Evolutionary conservation across 2,888 invertebrate species (phyloP).

Genomic region (Lottia scabra): DNA sequence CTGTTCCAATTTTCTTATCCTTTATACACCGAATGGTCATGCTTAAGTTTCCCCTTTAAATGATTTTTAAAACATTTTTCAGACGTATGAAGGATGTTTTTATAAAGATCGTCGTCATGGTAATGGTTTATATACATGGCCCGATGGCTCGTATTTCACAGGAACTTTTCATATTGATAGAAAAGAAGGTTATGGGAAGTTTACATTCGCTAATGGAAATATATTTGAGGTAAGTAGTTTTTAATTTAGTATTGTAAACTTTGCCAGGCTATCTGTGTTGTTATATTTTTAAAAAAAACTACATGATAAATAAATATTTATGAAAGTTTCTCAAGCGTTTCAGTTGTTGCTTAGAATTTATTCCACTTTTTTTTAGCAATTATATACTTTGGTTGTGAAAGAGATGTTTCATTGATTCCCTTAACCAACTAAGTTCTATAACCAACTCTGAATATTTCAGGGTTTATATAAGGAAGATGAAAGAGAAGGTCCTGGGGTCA

Average conservation of each 20-base stretch:
- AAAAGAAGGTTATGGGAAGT: conserved; percentile 67
- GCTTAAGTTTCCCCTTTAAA: no score
- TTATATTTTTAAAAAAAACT: no score
- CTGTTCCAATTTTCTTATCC: no score
- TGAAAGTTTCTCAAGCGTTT: no score
- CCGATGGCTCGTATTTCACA: conserved; percentile 59
- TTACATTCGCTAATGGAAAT: conserved; percentile 59
- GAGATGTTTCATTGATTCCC: no score
- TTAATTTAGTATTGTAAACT: neutral
- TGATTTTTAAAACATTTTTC: conserved; percentile 11
- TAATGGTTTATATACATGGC: conserved; percentile 63
- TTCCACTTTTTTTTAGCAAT: no score
- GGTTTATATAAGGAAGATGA: conserved; percentile 67
- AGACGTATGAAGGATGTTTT: conserved; percentile 64
- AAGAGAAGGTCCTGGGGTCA: conserved; percentile 65
- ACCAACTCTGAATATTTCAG: conserved; percentile 50
- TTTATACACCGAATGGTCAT: no score
- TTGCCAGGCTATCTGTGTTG: no score
- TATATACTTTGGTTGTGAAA: no score
- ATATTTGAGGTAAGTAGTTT: conserved; percentile 64
- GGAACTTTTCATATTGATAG: conserved; percentile 68
- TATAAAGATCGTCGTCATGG: conserved; percentile 68
- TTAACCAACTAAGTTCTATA: no score
- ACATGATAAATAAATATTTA: no score
- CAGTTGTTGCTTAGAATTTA: no score